phyloP scores from a whole-genome alignment of 2,113 vertebrate species.

The Rutilus rutilus region DNA sequence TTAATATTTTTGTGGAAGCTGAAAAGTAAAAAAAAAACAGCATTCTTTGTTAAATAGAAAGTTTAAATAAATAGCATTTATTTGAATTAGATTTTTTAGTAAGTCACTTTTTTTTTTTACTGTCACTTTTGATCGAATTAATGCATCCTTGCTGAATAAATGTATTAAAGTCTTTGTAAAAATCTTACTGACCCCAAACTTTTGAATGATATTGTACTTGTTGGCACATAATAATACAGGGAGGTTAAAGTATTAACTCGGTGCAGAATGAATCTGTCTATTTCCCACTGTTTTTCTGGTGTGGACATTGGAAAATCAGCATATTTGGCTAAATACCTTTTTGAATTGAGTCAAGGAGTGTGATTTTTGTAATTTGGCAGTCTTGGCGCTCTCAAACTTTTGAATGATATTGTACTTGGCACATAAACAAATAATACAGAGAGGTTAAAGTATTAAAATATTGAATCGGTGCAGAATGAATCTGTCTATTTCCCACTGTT shows the following conservation, averaged over 20 bases:
- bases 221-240: conserved; percentile 28
- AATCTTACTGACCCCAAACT: not conserved
- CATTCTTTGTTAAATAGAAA: not conserved
- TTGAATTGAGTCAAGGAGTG: too few species aligned
- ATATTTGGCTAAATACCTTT: too few species aligned
- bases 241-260: conserved; percentile 30
- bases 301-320: conserved; percentile 48
- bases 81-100: too few species aligned
- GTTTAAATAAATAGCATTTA: too few species aligned
- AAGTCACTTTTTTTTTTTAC: too few species aligned
- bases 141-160: not conserved
- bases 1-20: not conserved
- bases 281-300: conserved; percentile 23
- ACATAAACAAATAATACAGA: conserved; percentile 27
- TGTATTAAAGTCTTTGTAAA: not conserved
- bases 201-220: not conserved
- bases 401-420: not conserved
- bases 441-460: conserved; percentile 29
- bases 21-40: not conserved
- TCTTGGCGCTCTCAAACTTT: too few species aligned
- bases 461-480: conserved; percentile 59
- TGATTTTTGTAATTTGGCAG: too few species aligned
- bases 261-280: conserved; percentile 63
- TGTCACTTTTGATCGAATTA: not conserved
- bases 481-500: conserved; percentile 49